Conservation (phyloP, 2,888 invertebrate genomes). For the Cheilosia variabilis region DNA sequence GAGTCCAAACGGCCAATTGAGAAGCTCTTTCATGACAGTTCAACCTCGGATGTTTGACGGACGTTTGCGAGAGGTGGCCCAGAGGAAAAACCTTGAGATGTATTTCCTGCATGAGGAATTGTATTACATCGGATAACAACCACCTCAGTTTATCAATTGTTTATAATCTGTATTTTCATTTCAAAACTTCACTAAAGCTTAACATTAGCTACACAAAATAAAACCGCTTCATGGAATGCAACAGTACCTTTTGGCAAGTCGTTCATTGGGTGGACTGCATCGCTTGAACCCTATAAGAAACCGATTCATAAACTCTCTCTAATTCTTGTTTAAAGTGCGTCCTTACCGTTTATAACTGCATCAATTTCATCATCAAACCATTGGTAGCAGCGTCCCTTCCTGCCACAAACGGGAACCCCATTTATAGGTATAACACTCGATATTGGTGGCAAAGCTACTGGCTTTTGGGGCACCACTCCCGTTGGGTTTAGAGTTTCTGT, state of each 20-base stretch:
- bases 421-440: background rate
- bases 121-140: too few species aligned
- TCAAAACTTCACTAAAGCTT: background rate
- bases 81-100: too few species aligned
- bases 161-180: too few species aligned
- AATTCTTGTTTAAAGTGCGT: background rate
- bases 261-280: constrained; percentile 12
- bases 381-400: constrained; percentile 35
- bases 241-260: constrained; percentile 43
- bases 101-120: too few species aligned
- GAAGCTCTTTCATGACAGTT: too few species aligned
- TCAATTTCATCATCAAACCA: constrained; percentile 39
- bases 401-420: constrained; percentile 25
- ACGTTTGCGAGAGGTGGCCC: too few species aligned
- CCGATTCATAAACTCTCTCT: background rate
- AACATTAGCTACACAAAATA: background rate
- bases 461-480: background rate
- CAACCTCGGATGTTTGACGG: too few species aligned
- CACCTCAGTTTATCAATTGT: too few species aligned
- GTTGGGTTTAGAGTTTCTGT: background rate
- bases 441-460: constrained; percentile 11
- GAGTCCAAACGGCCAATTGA: too few species aligned
- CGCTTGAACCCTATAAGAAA: constrained; percentile 30
- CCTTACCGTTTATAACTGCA: constrained; percentile 21
- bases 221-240: constrained; percentile 4